These are phyloP conservation scores for Condylura cristata DNA, from an alignment of 2,113 vertebrate species.

Conservation along the genomic window DNA sequence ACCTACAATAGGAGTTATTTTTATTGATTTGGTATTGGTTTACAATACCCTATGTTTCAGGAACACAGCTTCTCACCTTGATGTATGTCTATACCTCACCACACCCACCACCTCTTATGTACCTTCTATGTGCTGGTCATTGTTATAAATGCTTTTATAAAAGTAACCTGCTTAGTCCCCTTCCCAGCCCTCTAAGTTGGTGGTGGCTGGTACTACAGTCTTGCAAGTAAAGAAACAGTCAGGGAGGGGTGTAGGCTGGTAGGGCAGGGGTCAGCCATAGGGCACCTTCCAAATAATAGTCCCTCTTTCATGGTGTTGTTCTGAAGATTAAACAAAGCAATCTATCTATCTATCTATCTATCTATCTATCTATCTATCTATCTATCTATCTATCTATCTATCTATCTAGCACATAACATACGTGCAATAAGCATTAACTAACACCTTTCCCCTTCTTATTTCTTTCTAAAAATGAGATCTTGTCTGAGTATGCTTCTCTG, in stretches of 20 bases:
- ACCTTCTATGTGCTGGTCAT: neutral
- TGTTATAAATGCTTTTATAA: neutral
- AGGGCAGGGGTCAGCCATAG: neutral
- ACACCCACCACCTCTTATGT: neutral
- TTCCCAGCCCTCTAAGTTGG: neutral
- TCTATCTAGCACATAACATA: neutral
- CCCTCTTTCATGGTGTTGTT: neutral
- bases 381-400: no score
- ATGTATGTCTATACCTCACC: no score
- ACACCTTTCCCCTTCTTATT: neutral
- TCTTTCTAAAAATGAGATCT: constrained; percentile 25
- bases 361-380: no score
- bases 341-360: neutral
- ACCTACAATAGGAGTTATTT: neutral
- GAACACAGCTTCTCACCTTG: no score
- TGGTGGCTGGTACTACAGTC: neutral
- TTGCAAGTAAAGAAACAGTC: neutral
- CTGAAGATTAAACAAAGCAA: neutral
- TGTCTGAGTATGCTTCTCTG: neutral
- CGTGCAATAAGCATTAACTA: neutral
- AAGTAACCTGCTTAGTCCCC: neutral
- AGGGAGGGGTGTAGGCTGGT: neutral
- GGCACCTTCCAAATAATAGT: neutral
- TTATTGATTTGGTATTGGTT: no score
- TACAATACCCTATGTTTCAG: no score